Evolutionary conservation across 2,797 vertebrate species (phyloP).

Genomic region (Pseudopleuronectes americanus): DNA sequence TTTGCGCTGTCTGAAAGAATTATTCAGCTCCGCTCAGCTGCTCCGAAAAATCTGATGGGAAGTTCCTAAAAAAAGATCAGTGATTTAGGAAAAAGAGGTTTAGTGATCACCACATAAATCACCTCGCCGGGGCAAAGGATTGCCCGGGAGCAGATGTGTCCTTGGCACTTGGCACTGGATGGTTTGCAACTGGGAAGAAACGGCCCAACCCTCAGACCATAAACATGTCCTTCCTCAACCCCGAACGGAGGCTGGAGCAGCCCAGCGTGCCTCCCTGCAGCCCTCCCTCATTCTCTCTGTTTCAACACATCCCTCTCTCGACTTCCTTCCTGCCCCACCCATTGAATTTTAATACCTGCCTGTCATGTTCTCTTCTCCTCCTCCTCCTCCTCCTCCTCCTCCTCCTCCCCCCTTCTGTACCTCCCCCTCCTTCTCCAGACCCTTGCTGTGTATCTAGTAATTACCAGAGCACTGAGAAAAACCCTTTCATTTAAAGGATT

Average conservation of each 20-base stretch:
- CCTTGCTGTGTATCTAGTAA: constrained; percentile 82
- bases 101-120: constrained; percentile 76
- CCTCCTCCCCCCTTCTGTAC: not conserved
- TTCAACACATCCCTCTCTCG: constrained; percentile 78
- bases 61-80: constrained; percentile 72
- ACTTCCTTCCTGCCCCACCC: constrained; percentile 79
- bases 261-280: constrained; percentile 52
- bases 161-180: constrained; percentile 68
- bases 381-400: no score
- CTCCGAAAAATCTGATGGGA: constrained; percentile 62
- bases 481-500: constrained; percentile 86
- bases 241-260: constrained; percentile 67
- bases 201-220: constrained; percentile 74
- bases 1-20: constrained; percentile 76
- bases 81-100: constrained; percentile 72
- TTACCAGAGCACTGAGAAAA: constrained; percentile 82
- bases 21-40: constrained; percentile 72
- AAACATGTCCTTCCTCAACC: constrained; percentile 79
- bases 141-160: constrained; percentile 76
- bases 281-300: constrained; percentile 70
- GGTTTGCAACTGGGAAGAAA: constrained; percentile 43
- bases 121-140: constrained; percentile 52
- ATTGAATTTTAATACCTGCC: constrained; percentile 82
- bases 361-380: constrained; percentile 78
- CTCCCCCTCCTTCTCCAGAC: constrained; percentile 70